These are phyloP conservation scores for Aphelenchoides fujianensis DNA, from an alignment of 1,140 invertebrate genomes.

Conservation along the genomic window DNA sequence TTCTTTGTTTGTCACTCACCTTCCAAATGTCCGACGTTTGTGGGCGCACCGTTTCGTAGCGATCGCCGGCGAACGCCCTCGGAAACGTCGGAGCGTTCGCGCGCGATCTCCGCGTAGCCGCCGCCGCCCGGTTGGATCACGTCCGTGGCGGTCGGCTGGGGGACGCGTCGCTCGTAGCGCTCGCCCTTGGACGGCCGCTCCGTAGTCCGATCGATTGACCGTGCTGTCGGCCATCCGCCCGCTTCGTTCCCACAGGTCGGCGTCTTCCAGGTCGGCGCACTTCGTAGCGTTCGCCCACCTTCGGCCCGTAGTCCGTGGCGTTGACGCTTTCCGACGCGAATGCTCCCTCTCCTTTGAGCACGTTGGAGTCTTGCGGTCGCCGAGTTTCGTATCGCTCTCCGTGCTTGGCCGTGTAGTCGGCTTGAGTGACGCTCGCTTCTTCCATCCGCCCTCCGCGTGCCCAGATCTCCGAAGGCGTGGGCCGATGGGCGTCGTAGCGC, in stretches of 20 bases:
- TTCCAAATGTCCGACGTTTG: conserved; percentile 37
- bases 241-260: conserved; percentile 37
- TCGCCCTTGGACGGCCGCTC: conserved; percentile 22
- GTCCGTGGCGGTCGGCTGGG: conserved; percentile 17
- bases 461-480: conserved; percentile 36
- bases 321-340: conserved; percentile 13
- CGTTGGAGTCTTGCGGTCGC: conserved; percentile 33
- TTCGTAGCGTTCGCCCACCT: conserved; percentile 25
- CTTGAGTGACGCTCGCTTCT: neutral
- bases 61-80: conserved; percentile 18
- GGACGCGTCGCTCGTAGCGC: conserved; percentile 19
- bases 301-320: conserved; percentile 11
- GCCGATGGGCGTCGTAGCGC: conserved; percentile 30
- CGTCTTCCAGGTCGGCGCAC: conserved; percentile 14
- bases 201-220: conserved; percentile 36
- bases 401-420: conserved; percentile 5
- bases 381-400: conserved; percentile 9
- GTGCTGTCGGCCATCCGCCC: conserved; percentile 42
- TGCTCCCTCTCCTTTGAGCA: conserved; percentile 13
- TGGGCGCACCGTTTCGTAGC: conserved; percentile 20
- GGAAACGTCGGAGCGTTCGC: neutral
- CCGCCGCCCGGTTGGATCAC: conserved; percentile 14
- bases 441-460: conserved; percentile 21
- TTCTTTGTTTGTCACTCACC: too few relatives aligned
- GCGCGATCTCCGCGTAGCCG: conserved; percentile 4